These are phyloP conservation scores for Bovichtus variegatus DNA, from an alignment of 2,797 vertebrate species.

Conservation along the genomic window DNA sequence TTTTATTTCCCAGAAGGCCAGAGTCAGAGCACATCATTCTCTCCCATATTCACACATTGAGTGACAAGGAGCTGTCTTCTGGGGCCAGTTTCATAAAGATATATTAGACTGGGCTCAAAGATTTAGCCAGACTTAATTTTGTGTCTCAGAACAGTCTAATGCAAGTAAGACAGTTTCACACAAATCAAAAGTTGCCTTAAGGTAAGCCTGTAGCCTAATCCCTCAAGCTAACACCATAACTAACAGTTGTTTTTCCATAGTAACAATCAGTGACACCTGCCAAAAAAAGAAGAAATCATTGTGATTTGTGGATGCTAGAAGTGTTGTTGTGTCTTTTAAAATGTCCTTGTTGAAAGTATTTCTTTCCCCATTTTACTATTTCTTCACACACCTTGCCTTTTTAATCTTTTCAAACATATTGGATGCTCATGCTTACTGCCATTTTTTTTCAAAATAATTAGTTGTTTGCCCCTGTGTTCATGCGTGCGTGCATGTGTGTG, in stretches of 20 bases:
- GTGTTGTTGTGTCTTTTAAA: not conserved
- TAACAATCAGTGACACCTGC: not conserved
- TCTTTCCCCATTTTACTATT: not conserved
- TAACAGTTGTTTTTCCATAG: not conserved
- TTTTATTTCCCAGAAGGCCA: constrained; percentile 75
- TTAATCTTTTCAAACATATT: not conserved
- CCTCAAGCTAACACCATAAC: not conserved
- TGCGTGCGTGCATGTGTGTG: not conserved
- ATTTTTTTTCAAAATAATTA: not conserved
- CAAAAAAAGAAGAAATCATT: not conserved
- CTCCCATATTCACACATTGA: constrained; percentile 30
- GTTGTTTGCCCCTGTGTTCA: not conserved
- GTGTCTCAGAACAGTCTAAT: not conserved
- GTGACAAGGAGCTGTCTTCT: constrained; percentile 35
- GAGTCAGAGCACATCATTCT: constrained; percentile 52
- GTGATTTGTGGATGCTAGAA: not conserved
- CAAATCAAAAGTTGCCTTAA: constrained; percentile 8
- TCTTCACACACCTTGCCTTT: not conserved
- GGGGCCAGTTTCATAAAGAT: constrained; percentile 27
- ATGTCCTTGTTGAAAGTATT: not conserved
- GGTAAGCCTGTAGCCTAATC: not conserved
- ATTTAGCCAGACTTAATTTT: constrained; percentile 16
- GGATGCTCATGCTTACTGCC: not conserved
- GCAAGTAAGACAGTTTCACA: not conserved
- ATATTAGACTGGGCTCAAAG: constrained; percentile 3